These are phyloP conservation scores for Drymodes brunneopygia DNA, from an alignment of 2,113 vertebrate genomes.

Conservation along the genomic window DNA sequence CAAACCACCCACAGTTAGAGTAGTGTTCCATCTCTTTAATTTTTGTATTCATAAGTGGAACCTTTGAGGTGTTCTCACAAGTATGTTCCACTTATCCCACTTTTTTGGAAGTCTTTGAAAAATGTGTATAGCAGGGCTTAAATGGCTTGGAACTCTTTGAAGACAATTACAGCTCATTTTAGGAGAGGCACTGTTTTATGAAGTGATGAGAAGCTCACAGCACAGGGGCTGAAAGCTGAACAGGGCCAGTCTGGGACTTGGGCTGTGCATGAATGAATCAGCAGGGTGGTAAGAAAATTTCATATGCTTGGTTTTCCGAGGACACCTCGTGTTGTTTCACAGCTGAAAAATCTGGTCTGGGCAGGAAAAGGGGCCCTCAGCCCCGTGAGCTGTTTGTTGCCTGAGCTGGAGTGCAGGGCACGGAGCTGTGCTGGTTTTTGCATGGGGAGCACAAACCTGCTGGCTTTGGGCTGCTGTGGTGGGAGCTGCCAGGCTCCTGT, in stretches of 20 bases:
- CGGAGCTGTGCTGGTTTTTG: not conserved
- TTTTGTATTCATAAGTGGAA: not conserved
- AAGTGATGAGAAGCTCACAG: not conserved
- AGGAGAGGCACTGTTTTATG: not conserved
- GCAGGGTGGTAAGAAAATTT: not conserved
- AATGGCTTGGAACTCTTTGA: not conserved
- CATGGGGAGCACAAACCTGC: not conserved
- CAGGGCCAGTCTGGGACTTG: not conserved
- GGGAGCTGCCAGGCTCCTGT: not conserved
- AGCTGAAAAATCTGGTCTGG: not conserved
- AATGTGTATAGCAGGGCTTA: not conserved
- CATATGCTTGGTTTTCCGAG: not conserved
- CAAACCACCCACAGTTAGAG: not conserved
- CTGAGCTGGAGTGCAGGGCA: not conserved
- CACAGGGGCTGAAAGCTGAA: not conserved
- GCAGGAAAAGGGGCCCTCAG: not conserved
- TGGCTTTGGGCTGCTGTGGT: not conserved
- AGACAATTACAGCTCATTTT: not conserved
- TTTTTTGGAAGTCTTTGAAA: not conserved
- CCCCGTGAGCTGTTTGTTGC: not conserved
- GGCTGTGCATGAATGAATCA: not conserved
- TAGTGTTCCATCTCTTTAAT: not conserved
- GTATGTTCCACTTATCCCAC: not conserved
- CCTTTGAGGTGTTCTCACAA: not conserved
- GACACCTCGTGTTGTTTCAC: not conserved